Conservation (phyloP, 1,140 invertebrate genomes). For the Nylanderia fulva region DNA sequence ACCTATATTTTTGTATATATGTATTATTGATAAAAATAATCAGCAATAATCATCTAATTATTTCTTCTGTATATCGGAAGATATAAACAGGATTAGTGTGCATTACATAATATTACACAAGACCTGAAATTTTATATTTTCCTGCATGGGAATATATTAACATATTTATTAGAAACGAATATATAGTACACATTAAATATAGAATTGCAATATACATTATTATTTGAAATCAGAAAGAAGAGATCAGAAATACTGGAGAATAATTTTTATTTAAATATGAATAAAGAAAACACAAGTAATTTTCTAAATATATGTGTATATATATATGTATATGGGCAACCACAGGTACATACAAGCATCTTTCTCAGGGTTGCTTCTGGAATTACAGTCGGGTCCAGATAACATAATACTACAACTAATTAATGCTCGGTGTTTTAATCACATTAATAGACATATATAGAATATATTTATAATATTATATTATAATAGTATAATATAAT, state of each 20-base stretch:
- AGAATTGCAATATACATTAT: not conserved
- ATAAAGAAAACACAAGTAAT: constrained; percentile 54
- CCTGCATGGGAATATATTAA: not conserved
- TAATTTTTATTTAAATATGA: constrained; percentile 63
- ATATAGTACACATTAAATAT: too few relatives aligned
- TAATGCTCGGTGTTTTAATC: constrained; percentile 39
- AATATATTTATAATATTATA: constrained; percentile 51
- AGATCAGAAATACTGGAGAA: constrained; percentile 43
- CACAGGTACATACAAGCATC: constrained; percentile 11
- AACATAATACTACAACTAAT: constrained; percentile 47
- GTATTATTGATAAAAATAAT: not conserved
- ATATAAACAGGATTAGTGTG: not conserved
- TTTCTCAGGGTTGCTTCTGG: constrained; percentile 18
- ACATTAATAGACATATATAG: constrained; percentile 14
- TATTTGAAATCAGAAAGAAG: not conserved
- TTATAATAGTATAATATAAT: too few relatives aligned
- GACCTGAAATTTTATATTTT: constrained; percentile 3
- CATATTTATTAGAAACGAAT: not conserved
- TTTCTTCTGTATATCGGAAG: not conserved
- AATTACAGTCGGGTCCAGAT: constrained; percentile 46
- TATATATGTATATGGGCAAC: constrained; percentile 31
- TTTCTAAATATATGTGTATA: constrained; percentile 22
- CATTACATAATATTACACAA: not conserved
- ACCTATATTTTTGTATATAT: not conserved
- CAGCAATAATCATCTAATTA: not conserved